A percentile compares a stretch with the other conserved stretches of the same genome.
Conservation (phyloP, 2,888 invertebrate species). For the Lithophane semibrunnea region DNA sequence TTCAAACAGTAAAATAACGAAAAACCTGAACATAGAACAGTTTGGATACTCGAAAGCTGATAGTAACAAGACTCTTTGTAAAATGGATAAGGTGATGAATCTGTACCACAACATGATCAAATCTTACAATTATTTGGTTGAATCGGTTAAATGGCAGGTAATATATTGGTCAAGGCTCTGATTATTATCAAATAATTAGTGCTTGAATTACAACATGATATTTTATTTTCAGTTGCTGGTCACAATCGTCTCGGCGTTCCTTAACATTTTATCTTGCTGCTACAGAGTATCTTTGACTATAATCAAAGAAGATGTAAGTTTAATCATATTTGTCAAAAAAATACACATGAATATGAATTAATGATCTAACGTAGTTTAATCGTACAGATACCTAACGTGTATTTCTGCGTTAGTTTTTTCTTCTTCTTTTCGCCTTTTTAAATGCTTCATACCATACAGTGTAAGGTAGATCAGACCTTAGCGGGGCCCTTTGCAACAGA, state of each 20-base stretch:
- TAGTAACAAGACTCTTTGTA: slow-evolving; percentile 64
- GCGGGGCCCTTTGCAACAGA: no score
- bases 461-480: neutral
- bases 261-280: slow-evolving; percentile 70
- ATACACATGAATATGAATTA: neutral
- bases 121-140: slow-evolving; percentile 76
- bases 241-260: slow-evolving; percentile 74
- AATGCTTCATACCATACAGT: neutral
- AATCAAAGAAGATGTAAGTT: slow-evolving; percentile 74
- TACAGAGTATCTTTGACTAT: slow-evolving; percentile 71
- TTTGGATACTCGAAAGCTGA: slow-evolving; percentile 60
- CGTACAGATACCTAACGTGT: no score
- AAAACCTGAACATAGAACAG: slow-evolving; percentile 65
- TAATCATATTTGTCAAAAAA: neutral
- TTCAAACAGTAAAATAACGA: slow-evolving; percentile 57
- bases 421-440: neutral
- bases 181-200: neutral
- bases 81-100: slow-evolving; percentile 78
- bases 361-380: neutral
- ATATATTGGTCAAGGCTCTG: slow-evolving; percentile 3
- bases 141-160: slow-evolving; percentile 84
- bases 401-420: neutral
- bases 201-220: neutral
- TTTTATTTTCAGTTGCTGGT: slow-evolving; percentile 61
- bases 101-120: slow-evolving; percentile 77